phyloP scores from a whole-genome alignment of 37 sponge, comb jelly and placozoan genomes.

The Geodia barretti region DNA sequence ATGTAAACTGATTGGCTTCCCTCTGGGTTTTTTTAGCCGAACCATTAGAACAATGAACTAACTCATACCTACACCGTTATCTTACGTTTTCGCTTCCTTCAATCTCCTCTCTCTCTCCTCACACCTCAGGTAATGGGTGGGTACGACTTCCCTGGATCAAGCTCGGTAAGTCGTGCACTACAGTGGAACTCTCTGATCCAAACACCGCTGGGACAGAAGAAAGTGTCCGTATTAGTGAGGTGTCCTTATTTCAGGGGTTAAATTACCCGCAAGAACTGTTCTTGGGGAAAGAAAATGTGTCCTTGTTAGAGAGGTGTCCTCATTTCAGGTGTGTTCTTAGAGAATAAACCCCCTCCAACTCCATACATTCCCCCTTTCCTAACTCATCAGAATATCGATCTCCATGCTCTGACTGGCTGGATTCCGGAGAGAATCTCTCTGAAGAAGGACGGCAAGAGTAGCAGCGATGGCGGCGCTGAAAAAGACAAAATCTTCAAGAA shows the following conservation, averaged over 20 bases:
- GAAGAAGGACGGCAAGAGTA: conserved; percentile 39
- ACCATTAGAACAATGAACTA: no score
- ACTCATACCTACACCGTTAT: neutral
- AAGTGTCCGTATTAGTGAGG: no score
- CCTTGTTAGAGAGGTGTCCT: no score
- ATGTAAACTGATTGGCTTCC: no score
- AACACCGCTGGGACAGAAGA: neutral
- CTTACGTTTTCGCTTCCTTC: neutral
- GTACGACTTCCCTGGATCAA: conserved; percentile 98
- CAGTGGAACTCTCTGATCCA: neutral
- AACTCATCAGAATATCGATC: conserved; percentile 88
- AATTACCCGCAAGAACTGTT: no score
- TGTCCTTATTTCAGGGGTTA: no score
- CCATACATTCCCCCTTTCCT: neutral
- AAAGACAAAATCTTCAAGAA: conserved; percentile 26
- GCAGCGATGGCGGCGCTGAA: neutral
- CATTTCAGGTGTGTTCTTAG: neutral
- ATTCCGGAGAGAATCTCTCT: conserved; percentile 89
- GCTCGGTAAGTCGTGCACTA: conserved; percentile 71
- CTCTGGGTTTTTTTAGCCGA: no score
- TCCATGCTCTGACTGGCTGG: conserved; percentile 99
- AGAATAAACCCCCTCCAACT: neutral
- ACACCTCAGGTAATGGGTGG: conserved; percentile 97
- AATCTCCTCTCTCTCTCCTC: neutral
- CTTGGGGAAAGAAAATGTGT: no score